phyloP scores from a whole-genome alignment of 2,797 vertebrate species.

The Lophotriccus pileatus region DNA sequence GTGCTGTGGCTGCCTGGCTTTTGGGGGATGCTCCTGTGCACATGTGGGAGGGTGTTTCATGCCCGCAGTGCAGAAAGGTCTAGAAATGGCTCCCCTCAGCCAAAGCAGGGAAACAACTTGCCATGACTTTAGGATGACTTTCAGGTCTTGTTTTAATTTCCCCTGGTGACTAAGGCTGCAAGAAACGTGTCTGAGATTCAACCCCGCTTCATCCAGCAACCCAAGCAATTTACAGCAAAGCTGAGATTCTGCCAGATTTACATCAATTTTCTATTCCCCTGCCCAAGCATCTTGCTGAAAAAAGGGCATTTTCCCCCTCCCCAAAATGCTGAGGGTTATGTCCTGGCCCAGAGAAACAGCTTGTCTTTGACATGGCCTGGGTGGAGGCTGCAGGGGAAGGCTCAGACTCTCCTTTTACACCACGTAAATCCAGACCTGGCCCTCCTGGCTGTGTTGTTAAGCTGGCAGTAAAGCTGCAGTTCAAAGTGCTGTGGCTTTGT shows the following conservation, averaged over 20 bases:
- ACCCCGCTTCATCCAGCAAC: rapidly evolving
- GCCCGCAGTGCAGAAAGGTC: rapidly evolving
- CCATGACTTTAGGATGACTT: background rate
- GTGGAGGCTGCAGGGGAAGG: background rate
- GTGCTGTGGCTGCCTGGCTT: background rate
- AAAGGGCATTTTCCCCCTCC: too few species aligned
- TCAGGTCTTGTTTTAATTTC: background rate
- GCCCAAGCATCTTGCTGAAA: background rate
- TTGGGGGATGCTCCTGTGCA: background rate
- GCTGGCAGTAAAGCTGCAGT: background rate
- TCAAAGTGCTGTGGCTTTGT: background rate
- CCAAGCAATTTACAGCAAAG: background rate
- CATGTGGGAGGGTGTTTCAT: rapidly evolving
- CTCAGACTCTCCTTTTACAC: background rate
- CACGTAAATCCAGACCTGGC: rapidly evolving
- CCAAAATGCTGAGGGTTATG: background rate
- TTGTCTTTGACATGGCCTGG: rapidly evolving
- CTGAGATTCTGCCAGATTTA: background rate
- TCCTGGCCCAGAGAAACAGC: background rate
- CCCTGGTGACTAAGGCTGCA: rapidly evolving
- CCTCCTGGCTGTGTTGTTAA: background rate
- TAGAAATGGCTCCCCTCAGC: rapidly evolving
- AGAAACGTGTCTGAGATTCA: rapidly evolving
- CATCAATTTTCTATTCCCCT: background rate
- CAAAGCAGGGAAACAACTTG: background rate